These are phyloP conservation scores for Machaerirhynchus nigripectus DNA, from an alignment of 2,113 vertebrate genomes.

Conservation along the genomic window DNA sequence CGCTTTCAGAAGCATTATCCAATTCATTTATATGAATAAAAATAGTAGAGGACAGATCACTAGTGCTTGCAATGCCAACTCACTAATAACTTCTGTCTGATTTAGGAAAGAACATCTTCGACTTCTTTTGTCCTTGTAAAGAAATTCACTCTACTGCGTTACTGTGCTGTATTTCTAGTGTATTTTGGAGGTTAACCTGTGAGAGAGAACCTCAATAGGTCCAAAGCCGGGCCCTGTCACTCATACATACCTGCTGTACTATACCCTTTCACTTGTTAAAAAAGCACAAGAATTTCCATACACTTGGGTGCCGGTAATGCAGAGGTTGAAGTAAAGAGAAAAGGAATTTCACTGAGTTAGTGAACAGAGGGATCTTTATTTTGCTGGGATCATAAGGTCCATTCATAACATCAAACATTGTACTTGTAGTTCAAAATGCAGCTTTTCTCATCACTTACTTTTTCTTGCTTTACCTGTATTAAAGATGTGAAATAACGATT, in stretches of 20 bases:
- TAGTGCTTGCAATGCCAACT: not conserved
- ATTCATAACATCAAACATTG: not conserved
- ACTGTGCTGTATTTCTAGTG: not conserved
- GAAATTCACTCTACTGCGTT: not conserved
- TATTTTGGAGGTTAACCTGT: not conserved
- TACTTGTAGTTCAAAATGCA: not conserved
- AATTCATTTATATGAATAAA: constrained; percentile 39
- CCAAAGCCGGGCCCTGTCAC: not conserved
- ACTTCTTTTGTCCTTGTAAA: not conserved
- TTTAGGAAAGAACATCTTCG: not conserved
- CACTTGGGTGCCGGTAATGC: not conserved
- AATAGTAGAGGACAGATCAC: constrained; percentile 23
- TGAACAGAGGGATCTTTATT: not conserved
- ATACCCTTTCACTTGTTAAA: not conserved
- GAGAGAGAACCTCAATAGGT: not conserved
- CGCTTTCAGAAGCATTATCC: constrained; percentile 43
- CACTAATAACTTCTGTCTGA: not conserved
- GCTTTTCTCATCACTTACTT: not conserved
- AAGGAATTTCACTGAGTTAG: not conserved
- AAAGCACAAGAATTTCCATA: not conserved
- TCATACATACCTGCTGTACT: not conserved
- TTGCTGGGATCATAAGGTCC: not conserved
- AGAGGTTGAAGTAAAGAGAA: not conserved
- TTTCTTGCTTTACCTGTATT: not conserved
- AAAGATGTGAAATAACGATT: not conserved